Base-by-base conservation (phyloP, 1,140 invertebrate species). In the Pygmarrhopalites habei region DNA sequence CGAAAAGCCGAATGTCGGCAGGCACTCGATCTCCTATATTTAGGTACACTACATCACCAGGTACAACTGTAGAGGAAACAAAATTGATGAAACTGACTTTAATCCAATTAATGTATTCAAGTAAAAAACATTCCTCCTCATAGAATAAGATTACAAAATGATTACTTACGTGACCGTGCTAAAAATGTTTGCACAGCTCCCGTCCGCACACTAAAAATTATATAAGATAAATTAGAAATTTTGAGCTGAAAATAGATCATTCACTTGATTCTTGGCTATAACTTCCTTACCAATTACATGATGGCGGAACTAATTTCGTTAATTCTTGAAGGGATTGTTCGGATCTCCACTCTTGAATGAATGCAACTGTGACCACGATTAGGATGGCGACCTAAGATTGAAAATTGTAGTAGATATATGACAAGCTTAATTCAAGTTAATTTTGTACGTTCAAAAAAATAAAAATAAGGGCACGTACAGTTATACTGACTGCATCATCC, bases 261-360 rank as follows among this genome's bases (percentile, higher is more conserved):
- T 49, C 17, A 41, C 17, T 5, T n/a, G n/a, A n/a, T n/a, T n/a
- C n/a, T n/a, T n/a, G n/a, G n/a, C n/a, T n/a, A n/a, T 26, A 1
- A 32, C 41, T n/a, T n/a, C n/a, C 65, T 68, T 65, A 73, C 86
- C 88, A 92, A 76, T 88, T 86, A 73, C 88, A 90, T 70, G 87
- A 81, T n/a, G 89, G 89, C 59, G 89, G 95, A 49, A 99, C 94
- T 56, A 99, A 80, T 80, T 98, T 98, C 67, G 91, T 97, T n/a
- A 99, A 79, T 78, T 96, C 95, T 77, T 98, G 89, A 10, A 99
- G 77, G n/a, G 95, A 98, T 78, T 98, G 96, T 79, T 99, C 97
- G n/a, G 96, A 98, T 67, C 95, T 84, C 78, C 98, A 98, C 80
- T 99, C 96, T 82, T 98, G 95, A 62, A 99, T 89, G 81, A 99